Percentiles rank a stretch among this genome's conserved stretches.
These are phyloP conservation scores for Trilocha varians DNA, from an alignment of 2,888 invertebrate genomes.

Conservation along the genomic window DNA sequence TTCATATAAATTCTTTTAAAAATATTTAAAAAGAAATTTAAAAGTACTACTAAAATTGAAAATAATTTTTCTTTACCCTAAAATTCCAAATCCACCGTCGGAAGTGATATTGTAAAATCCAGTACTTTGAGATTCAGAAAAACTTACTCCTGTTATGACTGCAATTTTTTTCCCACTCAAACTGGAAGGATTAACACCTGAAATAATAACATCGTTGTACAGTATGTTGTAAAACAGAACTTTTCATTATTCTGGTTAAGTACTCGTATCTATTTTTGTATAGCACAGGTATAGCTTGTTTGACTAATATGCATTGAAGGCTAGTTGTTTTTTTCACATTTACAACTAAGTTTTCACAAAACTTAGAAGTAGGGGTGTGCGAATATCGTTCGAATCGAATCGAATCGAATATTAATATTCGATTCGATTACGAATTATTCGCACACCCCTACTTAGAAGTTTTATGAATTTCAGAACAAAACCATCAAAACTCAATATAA, in stretches of 20 bases:
- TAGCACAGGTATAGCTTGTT: too few species aligned
- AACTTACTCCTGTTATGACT: constrained; percentile 50
- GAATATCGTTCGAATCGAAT: too few species aligned
- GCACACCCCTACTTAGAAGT: not conserved
- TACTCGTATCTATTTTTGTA: not conserved
- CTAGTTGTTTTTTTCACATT: too few species aligned
- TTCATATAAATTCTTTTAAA: not conserved
- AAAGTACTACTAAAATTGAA: not conserved
- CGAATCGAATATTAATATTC: too few species aligned
- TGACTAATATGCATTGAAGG: too few species aligned
- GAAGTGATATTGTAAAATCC: constrained; percentile 32
- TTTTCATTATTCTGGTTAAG: not conserved
- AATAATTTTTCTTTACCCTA: constrained; percentile 24
- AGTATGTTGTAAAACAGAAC: not conserved
- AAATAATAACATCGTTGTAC: constrained; percentile 5
- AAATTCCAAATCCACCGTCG: constrained; percentile 32
- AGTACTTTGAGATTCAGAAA: constrained; percentile 75
- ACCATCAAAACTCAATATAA: not conserved
- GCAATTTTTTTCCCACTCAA: constrained; percentile 67
- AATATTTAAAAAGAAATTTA: not conserved
- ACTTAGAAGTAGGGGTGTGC: too few species aligned
- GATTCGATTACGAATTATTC: too few species aligned
- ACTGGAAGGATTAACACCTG: constrained; percentile 73
- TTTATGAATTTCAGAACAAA: not conserved
- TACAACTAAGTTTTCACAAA: too few species aligned